These are phyloP conservation scores for Hemaris fuciformis DNA, from an alignment of 2,888 invertebrate genomes.

Conservation along the genomic window DNA sequence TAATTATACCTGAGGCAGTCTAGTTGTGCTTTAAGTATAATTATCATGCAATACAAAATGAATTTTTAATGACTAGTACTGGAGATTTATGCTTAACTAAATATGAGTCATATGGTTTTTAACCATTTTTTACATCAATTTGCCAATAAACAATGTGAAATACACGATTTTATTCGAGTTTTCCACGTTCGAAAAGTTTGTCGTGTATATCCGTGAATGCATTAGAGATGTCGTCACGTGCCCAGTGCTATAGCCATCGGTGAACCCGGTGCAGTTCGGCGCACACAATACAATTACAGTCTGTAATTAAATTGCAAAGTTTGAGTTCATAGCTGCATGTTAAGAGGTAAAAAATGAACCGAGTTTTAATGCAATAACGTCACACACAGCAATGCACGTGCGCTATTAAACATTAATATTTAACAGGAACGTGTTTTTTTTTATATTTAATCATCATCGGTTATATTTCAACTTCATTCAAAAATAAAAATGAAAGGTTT, in stretches of 20 bases:
- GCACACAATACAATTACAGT: constrained; percentile 50
- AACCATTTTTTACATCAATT: too few relatives aligned
- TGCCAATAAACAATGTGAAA: too few relatives aligned
- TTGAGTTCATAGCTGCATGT: constrained; percentile 53
- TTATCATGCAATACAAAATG: neutral
- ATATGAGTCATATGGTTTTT: too few relatives aligned
- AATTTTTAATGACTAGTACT: too few relatives aligned
- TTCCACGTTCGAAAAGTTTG: too few relatives aligned
- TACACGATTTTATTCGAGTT: too few relatives aligned
- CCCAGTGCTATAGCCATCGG: too few relatives aligned
- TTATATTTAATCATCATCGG: too few relatives aligned
- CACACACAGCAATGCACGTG: too few relatives aligned
- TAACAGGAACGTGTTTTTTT: neutral
- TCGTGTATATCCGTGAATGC: too few relatives aligned
- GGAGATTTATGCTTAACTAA: too few relatives aligned
- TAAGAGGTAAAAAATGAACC: constrained; percentile 54
- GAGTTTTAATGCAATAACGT: constrained; percentile 52
- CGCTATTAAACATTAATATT: neutral
- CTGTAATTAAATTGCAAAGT: constrained; percentile 62
- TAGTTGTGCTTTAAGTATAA: neutral
- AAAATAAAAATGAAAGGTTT: neutral
- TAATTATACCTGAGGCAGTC: neutral
- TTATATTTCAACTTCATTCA: neutral
- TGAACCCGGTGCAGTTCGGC: constrained; percentile 16
- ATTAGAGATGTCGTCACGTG: neutral